phyloP scores from a whole-genome alignment of 2,113 vertebrate species.

The Grus americana region DNA sequence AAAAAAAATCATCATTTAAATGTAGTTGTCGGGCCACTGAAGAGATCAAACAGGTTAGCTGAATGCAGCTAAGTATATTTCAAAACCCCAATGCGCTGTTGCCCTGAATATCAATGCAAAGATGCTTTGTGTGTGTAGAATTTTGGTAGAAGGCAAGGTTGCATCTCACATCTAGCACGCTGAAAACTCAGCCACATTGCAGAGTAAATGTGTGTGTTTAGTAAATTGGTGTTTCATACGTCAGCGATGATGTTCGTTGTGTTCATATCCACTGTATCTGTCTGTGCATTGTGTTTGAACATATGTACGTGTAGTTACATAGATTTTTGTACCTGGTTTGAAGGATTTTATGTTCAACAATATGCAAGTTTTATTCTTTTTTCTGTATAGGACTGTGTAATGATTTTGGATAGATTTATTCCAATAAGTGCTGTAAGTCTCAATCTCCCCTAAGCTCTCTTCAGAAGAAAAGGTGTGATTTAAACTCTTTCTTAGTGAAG shows the following conservation, averaged over 20 bases:
- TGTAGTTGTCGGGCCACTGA: not conserved
- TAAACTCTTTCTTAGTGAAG: not conserved
- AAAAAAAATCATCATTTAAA: not conserved
- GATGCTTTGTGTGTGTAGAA: not conserved
- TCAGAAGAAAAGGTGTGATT: not conserved
- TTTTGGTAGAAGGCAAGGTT: not conserved
- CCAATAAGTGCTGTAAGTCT: not conserved
- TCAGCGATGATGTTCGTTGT: not conserved
- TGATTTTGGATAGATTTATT: not conserved
- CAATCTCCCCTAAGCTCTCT: not conserved
- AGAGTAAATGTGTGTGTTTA: not conserved
- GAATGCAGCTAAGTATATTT: not conserved
- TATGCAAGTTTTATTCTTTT: not conserved
- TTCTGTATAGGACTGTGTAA: not conserved
- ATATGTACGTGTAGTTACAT: accelerated
- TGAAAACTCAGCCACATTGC: not conserved
- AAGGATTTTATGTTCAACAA: not conserved
- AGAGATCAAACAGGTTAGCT: not conserved
- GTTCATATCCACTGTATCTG: not conserved
- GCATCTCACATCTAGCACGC: not conserved
- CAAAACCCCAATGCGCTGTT: not conserved
- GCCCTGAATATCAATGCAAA: not conserved
- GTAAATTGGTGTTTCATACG: not conserved
- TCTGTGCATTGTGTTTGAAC: not conserved
- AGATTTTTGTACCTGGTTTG: not conserved